These are phyloP conservation scores for Ophonus ardosiacus DNA, from an alignment of 2,888 invertebrate species.

Conservation along the genomic window DNA sequence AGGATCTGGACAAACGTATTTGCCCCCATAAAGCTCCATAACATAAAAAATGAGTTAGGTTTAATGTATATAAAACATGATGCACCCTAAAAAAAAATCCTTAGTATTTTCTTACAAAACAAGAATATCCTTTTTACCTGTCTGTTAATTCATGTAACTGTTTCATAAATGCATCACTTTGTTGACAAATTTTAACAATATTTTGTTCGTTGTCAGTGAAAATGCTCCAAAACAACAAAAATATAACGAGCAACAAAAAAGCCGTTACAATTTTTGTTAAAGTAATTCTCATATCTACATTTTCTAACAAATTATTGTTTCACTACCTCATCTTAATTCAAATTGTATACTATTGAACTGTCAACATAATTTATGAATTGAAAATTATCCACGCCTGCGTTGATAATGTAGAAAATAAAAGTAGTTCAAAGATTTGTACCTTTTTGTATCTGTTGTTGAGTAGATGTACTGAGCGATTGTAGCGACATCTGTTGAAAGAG, in stretches of 20 bases:
- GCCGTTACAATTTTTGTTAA: slow-evolving; percentile 68
- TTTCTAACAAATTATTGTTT: neutral
- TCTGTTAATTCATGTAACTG: slow-evolving; percentile 71
- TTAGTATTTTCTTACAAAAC: slow-evolving; percentile 46
- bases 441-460: neutral
- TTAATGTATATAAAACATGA: slow-evolving; percentile 74
- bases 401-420: slow-evolving; percentile 5
- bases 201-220: slow-evolving; percentile 65
- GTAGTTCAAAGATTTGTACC: too few species aligned
- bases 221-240: slow-evolving; percentile 69
- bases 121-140: slow-evolving; percentile 66
- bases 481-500: neutral
- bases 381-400: neutral
- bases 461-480: neutral
- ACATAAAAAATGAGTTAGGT: slow-evolving; percentile 78
- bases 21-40: slow-evolving; percentile 80
- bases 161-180: slow-evolving; percentile 71
- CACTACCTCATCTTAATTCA: slow-evolving; percentile 14
- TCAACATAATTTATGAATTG: slow-evolving; percentile 7
- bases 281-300: slow-evolving; percentile 69
- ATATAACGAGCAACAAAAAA: slow-evolving; percentile 66
- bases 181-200: slow-evolving; percentile 70
- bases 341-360: slow-evolving; percentile 12
- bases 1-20: slow-evolving; percentile 76
- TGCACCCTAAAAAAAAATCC: slow-evolving; percentile 71